Base-by-base conservation (phyloP, 1,140 invertebrate genomes). In the Dermatophagoides farinae region DNA sequence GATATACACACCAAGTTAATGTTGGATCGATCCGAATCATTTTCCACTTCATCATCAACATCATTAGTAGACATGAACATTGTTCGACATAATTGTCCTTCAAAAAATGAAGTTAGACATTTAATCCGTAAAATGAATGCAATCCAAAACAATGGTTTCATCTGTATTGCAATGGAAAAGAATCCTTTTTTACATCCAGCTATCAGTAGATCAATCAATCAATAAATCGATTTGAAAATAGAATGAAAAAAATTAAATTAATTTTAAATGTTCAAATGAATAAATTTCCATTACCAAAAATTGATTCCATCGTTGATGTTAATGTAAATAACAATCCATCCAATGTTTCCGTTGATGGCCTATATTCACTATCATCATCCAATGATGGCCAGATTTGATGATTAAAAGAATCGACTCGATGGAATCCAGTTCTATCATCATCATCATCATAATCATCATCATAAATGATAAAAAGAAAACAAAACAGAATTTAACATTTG, bases 101-200 rank as follows among this genome's bases (percentile, higher is more conserved):
- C 53, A 23, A 55, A 23, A 44, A 55, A 55, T n/a, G 38, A 39
- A 38, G 53, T 38, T n/a, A 55, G 23, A 44, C 53, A 55, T 23
- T 55, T 55, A 23, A 55, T 55, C 1, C 53, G 53, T 5, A 55
- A 5, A 18, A 44, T 23, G n/a, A 55, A 55, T 6, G 53, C 53
- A 16, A 55, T 23, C 53, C 53, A 55, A 44, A 55, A 55, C 14
- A 55, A 23, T 55, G 53, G 53, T 12, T 23, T 55, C 25, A 55
- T 14, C 39, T 55, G 53, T 6, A 55, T 5, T 55, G 53, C 53
- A 55, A 55, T 55, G 2, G 53, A 55, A 25, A 55, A 1, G 53
- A 55, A 44, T 39, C 53, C 53, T 40, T 23, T 31, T 25, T 55
- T 55, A 22, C 14, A 18, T 6, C 2, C 23, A 23, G 16, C 53